phyloP scores from a whole-genome alignment of 2,113 vertebrate species.

The Laterallus jamaicensis region DNA sequence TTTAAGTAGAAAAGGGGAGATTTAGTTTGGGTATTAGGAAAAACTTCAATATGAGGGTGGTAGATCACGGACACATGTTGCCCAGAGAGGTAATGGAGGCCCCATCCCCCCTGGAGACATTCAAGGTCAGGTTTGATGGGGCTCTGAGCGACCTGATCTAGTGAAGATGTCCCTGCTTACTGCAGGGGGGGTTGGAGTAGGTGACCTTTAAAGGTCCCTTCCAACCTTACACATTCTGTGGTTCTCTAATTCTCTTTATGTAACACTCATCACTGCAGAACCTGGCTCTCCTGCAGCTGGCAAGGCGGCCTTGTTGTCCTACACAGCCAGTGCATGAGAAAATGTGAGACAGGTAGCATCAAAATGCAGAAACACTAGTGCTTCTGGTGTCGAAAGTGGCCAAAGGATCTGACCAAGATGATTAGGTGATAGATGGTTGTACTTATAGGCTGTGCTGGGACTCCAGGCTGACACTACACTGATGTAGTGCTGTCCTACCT shows the following conservation, averaged over 20 bases:
- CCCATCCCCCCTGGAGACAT: too few species aligned
- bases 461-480: background rate
- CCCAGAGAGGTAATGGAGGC: too few species aligned
- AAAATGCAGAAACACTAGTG: background rate
- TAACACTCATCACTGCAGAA: background rate
- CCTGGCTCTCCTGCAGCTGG: background rate
- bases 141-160: too few species aligned
- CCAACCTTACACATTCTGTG: too few species aligned
- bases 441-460: background rate
- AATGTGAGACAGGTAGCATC: fast-evolving
- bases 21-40: too few species aligned
- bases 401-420: background rate
- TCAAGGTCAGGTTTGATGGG: too few species aligned
- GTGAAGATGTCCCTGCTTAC: too few species aligned
- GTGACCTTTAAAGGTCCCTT: too few species aligned
- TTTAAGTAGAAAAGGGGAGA: too few species aligned
- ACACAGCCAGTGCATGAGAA: background rate
- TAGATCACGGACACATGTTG: too few species aligned
- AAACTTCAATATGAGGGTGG: too few species aligned
- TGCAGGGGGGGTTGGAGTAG: too few species aligned
- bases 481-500: background rate
- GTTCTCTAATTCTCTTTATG: background rate
- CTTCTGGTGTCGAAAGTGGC: background rate
- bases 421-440: background rate
- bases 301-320: background rate